These are phyloP conservation scores for Nothocercus nigrocapillus DNA, from an alignment of 2,113 vertebrate genomes.

Conservation along the genomic window DNA sequence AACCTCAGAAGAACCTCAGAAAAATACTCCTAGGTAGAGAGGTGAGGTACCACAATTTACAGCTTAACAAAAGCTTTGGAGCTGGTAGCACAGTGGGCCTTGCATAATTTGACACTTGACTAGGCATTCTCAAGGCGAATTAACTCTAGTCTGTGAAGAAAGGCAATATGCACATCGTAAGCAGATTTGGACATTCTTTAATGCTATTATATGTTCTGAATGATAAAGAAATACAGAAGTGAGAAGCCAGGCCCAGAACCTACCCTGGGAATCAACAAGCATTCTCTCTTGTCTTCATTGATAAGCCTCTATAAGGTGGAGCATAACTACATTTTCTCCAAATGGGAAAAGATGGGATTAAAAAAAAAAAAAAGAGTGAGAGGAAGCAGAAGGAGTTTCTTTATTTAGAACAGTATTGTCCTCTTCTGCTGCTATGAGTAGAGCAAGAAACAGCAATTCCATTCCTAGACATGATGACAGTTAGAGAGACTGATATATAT, in stretches of 20 bases:
- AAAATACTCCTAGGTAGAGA: background rate
- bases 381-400: background rate
- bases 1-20: background rate
- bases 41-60: background rate
- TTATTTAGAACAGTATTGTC: background rate
- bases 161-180: background rate
- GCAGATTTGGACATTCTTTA: constrained; percentile 29
- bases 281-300: background rate
- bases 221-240: background rate
- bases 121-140: background rate
- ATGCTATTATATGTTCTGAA: constrained; percentile 31
- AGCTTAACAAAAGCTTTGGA: background rate
- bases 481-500: background rate
- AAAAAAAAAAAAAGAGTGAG: background rate
- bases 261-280: background rate
- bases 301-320: background rate
- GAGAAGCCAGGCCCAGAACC: constrained; percentile 6
- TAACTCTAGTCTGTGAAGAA: background rate
- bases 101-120: background rate
- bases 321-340: background rate
- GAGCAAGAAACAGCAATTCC: background rate
- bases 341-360: background rate
- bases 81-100: background rate
- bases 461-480: background rate
- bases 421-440: background rate